These are phyloP conservation scores for Morpho achilles DNA, from an alignment of 2,888 invertebrate species.

Conservation along the genomic window DNA sequence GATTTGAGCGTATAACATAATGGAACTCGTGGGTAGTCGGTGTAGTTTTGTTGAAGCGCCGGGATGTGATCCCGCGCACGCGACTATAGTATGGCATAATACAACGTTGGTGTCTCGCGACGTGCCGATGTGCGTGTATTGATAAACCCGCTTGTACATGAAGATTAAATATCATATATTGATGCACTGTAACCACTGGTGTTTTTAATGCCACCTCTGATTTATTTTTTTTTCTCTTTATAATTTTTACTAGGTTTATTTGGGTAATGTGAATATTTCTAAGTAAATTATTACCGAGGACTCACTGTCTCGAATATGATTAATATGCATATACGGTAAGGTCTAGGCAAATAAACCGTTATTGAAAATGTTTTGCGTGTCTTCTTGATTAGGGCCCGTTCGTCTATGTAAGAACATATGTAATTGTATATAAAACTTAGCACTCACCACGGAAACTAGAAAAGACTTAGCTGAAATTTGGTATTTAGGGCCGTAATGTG, in stretches of 20 bases:
- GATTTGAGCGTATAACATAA: slow-evolving; percentile 62
- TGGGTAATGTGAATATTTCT: slow-evolving; percentile 76
- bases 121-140: slow-evolving; percentile 74
- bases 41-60: slow-evolving; percentile 47
- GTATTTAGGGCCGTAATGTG: too few relatives aligned
- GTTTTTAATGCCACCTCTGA: slow-evolving; percentile 74
- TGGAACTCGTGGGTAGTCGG: slow-evolving; percentile 57
- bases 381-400: slow-evolving; percentile 57
- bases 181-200: slow-evolving; percentile 82
- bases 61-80: slow-evolving; percentile 42
- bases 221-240: slow-evolving; percentile 39
- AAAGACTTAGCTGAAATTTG: too few relatives aligned
- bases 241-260: slow-evolving; percentile 66
- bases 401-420: background rate
- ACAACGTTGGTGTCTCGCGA: slow-evolving; percentile 61
- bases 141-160: slow-evolving; percentile 87
- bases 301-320: slow-evolving; percentile 72
- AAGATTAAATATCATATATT: slow-evolving; percentile 88
- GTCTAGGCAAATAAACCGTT: slow-evolving; percentile 75
- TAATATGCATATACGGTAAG: slow-evolving; percentile 69
- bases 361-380: slow-evolving; percentile 59
- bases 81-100: slow-evolving; percentile 77
- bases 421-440: background rate
- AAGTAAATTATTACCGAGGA: slow-evolving; percentile 75
- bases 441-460: too few relatives aligned